phyloP scores from a whole-genome alignment of 2,797 vertebrate genomes.

The Sebastiscus tertius region DNA sequence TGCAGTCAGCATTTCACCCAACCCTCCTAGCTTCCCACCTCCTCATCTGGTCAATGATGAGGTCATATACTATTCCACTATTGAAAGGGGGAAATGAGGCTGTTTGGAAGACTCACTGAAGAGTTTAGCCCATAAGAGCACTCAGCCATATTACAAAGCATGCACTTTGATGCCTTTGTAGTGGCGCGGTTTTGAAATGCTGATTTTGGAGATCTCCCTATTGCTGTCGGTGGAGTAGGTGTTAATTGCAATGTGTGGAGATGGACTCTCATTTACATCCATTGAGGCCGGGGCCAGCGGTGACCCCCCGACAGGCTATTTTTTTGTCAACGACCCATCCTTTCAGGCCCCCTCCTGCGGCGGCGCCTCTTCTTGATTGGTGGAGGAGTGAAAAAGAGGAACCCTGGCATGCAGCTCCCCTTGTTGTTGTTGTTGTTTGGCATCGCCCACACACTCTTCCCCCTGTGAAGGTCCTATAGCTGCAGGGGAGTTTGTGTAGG shows the following conservation, averaged over 20 bases:
- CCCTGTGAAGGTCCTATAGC: slow-evolving; percentile 71
- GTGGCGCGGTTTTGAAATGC: slow-evolving; percentile 75
- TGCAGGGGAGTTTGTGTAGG: slow-evolving; percentile 80
- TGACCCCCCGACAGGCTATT: slow-evolving; percentile 61
- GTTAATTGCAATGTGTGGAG: slow-evolving; percentile 79
- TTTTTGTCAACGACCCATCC: slow-evolving; percentile 73
- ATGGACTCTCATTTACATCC: slow-evolving; percentile 67
- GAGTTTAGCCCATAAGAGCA: slow-evolving; percentile 56
- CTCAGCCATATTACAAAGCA: slow-evolving; percentile 58
- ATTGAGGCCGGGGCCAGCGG: slow-evolving; percentile 62
- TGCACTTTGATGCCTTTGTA: slow-evolving; percentile 81
- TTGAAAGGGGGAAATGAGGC: slow-evolving; percentile 35
- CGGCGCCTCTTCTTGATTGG: slow-evolving; percentile 63
- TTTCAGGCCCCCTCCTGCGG: slow-evolving; percentile 70
- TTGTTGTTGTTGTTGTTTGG: slow-evolving; percentile 78
- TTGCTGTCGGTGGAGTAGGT: slow-evolving; percentile 78
- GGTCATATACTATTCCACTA: slow-evolving; percentile 46
- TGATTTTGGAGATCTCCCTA: slow-evolving; percentile 74
- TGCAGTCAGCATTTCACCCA: slow-evolving; percentile 38
- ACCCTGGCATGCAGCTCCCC: slow-evolving; percentile 67
- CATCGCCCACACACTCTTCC: slow-evolving; percentile 72
- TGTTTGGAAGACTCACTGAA: slow-evolving; percentile 56
- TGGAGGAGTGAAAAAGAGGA: slow-evolving; percentile 53
- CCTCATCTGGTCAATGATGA: slow-evolving; percentile 52
- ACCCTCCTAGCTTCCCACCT: slow-evolving; percentile 20